Conservation (phyloP, 2,113 vertebrate genomes). For the Pseudorectes ferrugineus region DNA sequence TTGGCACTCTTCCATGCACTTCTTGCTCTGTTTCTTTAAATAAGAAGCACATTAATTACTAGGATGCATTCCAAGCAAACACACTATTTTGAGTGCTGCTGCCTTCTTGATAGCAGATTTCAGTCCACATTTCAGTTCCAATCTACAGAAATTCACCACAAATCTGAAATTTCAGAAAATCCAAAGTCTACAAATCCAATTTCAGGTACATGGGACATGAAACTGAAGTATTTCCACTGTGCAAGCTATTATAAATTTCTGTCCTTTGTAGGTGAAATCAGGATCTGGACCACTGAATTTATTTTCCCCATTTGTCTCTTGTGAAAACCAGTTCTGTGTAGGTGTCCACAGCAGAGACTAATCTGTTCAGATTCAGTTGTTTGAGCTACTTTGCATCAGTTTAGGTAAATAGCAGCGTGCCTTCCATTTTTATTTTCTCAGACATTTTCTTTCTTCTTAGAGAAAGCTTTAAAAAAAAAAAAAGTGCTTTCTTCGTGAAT, state of each 20-base stretch:
- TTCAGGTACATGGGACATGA: neutral
- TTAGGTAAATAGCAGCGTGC: neutral
- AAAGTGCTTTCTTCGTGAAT: constrained; percentile 67
- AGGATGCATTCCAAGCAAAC: neutral
- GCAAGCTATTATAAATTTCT: neutral
- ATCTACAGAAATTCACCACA: neutral
- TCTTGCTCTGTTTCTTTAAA: constrained; percentile 22
- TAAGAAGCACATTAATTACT: neutral
- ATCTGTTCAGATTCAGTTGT: constrained; percentile 13
- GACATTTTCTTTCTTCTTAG: constrained; percentile 41
- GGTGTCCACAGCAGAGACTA: neutral
- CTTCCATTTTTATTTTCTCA: constrained; percentile 17
- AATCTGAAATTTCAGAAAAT: constrained; percentile 11
- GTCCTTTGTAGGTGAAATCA: neutral
- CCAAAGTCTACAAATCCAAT: neutral
- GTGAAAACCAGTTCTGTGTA: neutral
- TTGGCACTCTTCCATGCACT: neutral
- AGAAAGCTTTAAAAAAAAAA: constrained; percentile 34
- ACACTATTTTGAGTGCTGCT: neutral
- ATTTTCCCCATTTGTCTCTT: constrained; percentile 29
- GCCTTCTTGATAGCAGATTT: neutral
- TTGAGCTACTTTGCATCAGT: constrained; percentile 48
- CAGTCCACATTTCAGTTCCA: neutral
- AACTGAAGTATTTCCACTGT: neutral
- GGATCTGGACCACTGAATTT: constrained; percentile 15